Evolutionary conservation across 2,797 vertebrate genomes (phyloP).

Genomic region (Phyllotis vaccarum): DNA sequence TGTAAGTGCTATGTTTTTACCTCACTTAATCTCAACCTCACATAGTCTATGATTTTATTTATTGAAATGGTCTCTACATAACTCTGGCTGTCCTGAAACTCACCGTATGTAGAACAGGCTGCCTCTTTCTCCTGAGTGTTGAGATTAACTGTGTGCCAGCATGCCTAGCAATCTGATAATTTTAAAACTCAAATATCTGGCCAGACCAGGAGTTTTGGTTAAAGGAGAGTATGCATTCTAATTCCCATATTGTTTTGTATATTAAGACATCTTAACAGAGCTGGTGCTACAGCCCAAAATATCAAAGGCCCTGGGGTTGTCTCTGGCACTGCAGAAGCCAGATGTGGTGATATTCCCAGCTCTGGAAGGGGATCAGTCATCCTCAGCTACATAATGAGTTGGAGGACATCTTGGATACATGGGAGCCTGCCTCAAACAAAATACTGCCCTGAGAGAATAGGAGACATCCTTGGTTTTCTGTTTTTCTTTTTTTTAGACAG

Average conservation of each 20-base stretch:
- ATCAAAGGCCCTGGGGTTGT: not conserved
- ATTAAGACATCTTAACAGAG: not conserved
- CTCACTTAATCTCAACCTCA: slow-evolving; percentile 6
- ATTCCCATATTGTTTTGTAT: not conserved
- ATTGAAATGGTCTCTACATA: too few species aligned
- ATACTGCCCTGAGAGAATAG: too few species aligned
- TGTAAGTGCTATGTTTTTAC: not conserved
- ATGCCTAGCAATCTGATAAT: not conserved
- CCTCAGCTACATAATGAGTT: too few species aligned
- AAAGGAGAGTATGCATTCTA: not conserved
- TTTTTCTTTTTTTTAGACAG: too few species aligned
- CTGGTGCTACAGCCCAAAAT: not conserved
- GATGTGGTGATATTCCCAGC: not conserved
- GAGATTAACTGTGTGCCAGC: not conserved
- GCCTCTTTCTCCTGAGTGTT: not conserved
- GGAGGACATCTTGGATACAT: too few species aligned
- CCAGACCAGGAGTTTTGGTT: slow-evolving; percentile 1
- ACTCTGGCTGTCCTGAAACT: not conserved
- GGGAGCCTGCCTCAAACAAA: too few species aligned
- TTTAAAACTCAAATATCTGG: not conserved
- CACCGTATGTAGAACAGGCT: not conserved
- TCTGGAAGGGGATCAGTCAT: not conserved
- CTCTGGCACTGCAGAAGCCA: not conserved
- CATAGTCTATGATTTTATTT: not conserved
- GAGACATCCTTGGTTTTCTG: too few species aligned